phyloP scores from a whole-genome alignment of 2,888 invertebrate genomes.

The Phalera bucephala region DNA sequence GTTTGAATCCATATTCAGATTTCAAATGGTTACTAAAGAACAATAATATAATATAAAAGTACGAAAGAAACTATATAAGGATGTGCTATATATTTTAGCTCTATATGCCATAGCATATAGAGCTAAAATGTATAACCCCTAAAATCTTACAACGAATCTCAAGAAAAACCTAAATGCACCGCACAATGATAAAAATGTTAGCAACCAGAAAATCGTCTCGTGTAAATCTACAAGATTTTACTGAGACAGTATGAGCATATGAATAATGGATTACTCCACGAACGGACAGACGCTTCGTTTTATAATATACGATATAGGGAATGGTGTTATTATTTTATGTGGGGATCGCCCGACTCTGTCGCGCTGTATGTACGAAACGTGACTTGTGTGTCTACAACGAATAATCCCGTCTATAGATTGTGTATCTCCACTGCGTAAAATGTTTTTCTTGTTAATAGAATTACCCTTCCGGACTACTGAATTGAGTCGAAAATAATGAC shows the following conservation, averaged over 20 bases:
- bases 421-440: conserved; percentile 22
- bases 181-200: too few relatives aligned
- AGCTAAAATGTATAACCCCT: too few relatives aligned
- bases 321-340: conserved; percentile 33
- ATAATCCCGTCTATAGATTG: conserved; percentile 22
- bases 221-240: neutral
- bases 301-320: conserved; percentile 27
- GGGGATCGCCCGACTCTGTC: conserved; percentile 27
- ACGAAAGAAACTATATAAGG: too few relatives aligned
- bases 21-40: too few relatives aligned
- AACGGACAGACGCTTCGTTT: conserved; percentile 24
- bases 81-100: too few relatives aligned
- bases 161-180: too few relatives aligned
- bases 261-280: conserved; percentile 1
- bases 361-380: conserved; percentile 48
- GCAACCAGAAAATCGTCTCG: too few relatives aligned
- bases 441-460: conserved; percentile 31
- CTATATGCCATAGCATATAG: too few relatives aligned
- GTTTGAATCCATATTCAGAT: too few relatives aligned
- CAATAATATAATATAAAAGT: too few relatives aligned
- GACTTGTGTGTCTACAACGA: conserved; percentile 36
- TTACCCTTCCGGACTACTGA: conserved; percentile 19
- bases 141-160: too few relatives aligned
- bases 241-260: neutral
- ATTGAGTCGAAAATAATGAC: conserved; percentile 8